A percentile compares a stretch with the other conserved stretches of the same genome.
Conservation (phyloP, 2,113 vertebrate species). For the Panthera uncia region DNA sequence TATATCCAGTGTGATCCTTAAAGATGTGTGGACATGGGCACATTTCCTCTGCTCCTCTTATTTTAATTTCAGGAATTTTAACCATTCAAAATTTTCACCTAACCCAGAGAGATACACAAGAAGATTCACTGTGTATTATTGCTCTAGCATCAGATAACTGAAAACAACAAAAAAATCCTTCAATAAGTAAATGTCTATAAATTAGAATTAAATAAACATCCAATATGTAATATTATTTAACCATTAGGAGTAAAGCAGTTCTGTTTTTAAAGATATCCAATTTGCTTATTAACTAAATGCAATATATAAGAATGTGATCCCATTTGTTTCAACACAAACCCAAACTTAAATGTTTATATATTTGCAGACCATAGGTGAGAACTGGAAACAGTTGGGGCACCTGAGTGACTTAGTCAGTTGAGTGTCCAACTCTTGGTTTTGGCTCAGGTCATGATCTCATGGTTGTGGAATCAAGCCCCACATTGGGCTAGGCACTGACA, state of each 20-base stretch:
- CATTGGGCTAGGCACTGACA: too few species aligned
- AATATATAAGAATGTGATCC: background rate
- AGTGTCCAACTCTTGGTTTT: too few species aligned
- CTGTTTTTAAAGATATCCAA: background rate
- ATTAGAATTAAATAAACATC: constrained; percentile 26
- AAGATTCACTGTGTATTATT: background rate
- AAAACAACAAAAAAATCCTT: background rate
- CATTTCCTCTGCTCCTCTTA: background rate
- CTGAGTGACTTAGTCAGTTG: too few species aligned
- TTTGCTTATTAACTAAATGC: background rate
- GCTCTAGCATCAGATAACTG: background rate
- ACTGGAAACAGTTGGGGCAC: background rate
- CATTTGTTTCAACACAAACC: background rate
- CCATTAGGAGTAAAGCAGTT: background rate
- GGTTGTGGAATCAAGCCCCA: too few species aligned
- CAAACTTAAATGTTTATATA: background rate
- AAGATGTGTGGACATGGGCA: background rate
- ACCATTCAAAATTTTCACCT: background rate
- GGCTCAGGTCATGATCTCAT: too few species aligned
- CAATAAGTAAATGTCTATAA: background rate
- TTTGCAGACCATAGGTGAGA: background rate
- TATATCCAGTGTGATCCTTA: background rate
- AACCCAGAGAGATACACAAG: background rate
- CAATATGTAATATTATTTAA: background rate
- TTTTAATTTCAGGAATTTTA: background rate